Evolutionary conservation across 2,113 vertebrate species (phyloP).

Genomic region (Athene noctua): DNA sequence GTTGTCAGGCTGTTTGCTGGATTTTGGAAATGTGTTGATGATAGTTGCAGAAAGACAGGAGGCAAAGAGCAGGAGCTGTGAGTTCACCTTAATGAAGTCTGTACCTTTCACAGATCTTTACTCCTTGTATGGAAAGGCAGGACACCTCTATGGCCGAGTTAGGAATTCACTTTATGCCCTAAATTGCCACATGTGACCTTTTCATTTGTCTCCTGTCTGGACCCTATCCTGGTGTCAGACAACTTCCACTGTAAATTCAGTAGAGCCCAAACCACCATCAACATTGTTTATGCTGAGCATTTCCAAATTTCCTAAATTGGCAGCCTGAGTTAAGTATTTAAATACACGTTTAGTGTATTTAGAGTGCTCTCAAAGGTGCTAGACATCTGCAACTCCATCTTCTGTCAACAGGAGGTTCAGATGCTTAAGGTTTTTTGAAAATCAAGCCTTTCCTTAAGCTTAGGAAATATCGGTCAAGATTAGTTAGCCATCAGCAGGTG

Average conservation of each 20-base stretch:
- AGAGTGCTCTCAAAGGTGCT: background rate
- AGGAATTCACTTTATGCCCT: background rate
- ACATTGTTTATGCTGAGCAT: background rate
- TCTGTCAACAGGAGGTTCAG: slow-evolving; percentile 47
- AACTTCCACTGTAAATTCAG: background rate
- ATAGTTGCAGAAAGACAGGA: background rate
- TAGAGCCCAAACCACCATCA: background rate
- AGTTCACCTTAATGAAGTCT: slow-evolving; percentile 1
- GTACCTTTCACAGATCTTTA: slow-evolving; percentile 12
- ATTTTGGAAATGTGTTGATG: background rate
- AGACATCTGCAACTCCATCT: slow-evolving; percentile 16
- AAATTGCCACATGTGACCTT: background rate
- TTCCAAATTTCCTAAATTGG: background rate
- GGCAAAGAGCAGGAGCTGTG: slow-evolving; percentile 3
- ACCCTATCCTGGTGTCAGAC: background rate
- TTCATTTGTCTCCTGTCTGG: background rate
- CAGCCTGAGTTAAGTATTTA: background rate
- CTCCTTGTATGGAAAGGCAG: slow-evolving; percentile 18
- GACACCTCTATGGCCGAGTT: background rate
- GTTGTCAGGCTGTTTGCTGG: background rate
- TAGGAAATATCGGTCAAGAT: background rate
- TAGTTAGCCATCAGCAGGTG: slow-evolving; percentile 21
- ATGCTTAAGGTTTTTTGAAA: background rate
- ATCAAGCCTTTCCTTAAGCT: background rate
- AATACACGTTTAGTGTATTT: background rate